phyloP scores from a whole-genome alignment of 2,113 vertebrate species.

The Tychaedon coryphoeus region DNA sequence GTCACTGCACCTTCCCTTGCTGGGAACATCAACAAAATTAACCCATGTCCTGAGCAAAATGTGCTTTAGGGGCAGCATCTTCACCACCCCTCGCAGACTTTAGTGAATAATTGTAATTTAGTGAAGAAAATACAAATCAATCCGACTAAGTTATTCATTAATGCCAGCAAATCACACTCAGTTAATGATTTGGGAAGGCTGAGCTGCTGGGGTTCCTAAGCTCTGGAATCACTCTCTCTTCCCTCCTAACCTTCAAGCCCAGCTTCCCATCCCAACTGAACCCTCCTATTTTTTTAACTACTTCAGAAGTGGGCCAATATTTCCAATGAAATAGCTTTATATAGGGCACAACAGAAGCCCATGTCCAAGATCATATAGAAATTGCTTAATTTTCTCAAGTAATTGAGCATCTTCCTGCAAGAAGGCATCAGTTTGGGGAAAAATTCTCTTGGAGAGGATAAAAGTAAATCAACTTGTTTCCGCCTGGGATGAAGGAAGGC shows the following conservation, averaged over 20 bases:
- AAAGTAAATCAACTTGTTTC: not conserved
- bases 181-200: slow-evolving; percentile 41
- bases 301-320: not conserved
- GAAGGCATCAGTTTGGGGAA: not conserved
- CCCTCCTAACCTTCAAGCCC: not conserved
- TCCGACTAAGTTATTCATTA: slow-evolving; percentile 19
- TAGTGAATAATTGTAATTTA: not conserved
- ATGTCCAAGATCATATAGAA: not conserved
- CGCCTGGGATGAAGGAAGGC: not conserved
- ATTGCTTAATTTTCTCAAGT: not conserved
- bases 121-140: slow-evolving; percentile 20
- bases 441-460: not conserved
- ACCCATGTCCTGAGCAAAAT: not conserved
- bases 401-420: not conserved
- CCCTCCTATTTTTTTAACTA: not conserved
- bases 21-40: not conserved
- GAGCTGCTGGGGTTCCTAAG: not conserved
- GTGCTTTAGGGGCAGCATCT: not conserved
- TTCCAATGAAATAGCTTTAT: not conserved
- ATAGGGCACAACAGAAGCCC: not conserved
- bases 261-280: not conserved
- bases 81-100: not conserved
- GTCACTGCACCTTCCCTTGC: not conserved
- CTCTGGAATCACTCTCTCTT: not conserved
- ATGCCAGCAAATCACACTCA: not conserved